These are phyloP conservation scores for Pollachius pollachius DNA, from an alignment of 2,113 vertebrate genomes.

Conservation along the genomic window DNA sequence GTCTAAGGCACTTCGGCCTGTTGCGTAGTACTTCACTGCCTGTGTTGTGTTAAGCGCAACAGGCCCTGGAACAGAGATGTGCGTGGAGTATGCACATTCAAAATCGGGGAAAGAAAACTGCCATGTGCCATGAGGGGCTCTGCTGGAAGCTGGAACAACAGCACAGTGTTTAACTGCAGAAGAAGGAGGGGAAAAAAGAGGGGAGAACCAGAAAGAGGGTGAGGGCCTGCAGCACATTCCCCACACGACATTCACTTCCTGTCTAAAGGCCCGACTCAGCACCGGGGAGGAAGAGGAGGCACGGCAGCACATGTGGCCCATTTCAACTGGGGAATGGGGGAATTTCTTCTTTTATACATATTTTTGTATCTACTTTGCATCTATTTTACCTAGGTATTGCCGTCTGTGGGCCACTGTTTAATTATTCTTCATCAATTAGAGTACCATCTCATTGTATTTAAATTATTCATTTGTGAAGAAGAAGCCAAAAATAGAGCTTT, in stretches of 20 bases:
- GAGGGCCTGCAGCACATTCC: slow-evolving; percentile 70
- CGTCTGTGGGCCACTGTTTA: too few species aligned
- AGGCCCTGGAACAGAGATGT: slow-evolving; percentile 4
- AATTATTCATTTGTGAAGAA: too few species aligned
- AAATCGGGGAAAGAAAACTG: neutral
- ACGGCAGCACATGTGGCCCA: slow-evolving; percentile 10
- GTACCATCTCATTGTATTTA: too few species aligned
- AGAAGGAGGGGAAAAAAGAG: slow-evolving; percentile 28
- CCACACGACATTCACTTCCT: slow-evolving; percentile 72
- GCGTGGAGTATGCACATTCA: neutral
- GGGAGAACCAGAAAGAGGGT: slow-evolving; percentile 18
- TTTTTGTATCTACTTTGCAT: slow-evolving; percentile 12
- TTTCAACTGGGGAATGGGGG: too few species aligned
- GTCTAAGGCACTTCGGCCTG: too few species aligned
- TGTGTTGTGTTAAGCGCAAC: too few species aligned
- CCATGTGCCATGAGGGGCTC: slow-evolving; percentile 19
- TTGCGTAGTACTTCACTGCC: too few species aligned
- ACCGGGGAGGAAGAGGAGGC: slow-evolving; percentile 52
- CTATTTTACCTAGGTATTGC: too few species aligned
- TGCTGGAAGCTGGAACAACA: slow-evolving; percentile 57
- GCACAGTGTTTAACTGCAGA: slow-evolving; percentile 53
- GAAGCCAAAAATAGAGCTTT: too few species aligned
- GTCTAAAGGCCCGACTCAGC: slow-evolving; percentile 65
- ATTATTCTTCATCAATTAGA: too few species aligned
- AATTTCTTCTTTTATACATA: slow-evolving; percentile 5